Evolutionary conservation across 1,140 invertebrate genomes (phyloP).

Genomic region (Acromyrmex echinatior): DNA sequence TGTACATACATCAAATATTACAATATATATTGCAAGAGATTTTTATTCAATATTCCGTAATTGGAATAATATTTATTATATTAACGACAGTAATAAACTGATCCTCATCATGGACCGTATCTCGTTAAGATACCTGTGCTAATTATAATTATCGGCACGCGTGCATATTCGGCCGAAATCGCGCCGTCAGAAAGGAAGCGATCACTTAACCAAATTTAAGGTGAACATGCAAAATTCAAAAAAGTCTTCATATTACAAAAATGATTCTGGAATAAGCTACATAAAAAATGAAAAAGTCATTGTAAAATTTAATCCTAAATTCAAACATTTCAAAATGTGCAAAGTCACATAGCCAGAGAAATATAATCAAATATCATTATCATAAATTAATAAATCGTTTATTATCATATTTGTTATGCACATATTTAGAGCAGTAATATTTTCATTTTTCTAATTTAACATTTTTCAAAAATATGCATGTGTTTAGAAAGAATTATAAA

Average conservation of each 20-base stretch:
- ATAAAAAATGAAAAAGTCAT: neutral
- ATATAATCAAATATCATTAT: constrained; percentile 6
- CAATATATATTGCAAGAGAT: constrained; percentile 67
- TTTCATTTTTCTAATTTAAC: neutral
- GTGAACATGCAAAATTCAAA: neutral
- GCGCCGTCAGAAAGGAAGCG: neutral
- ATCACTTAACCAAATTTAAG: constrained; percentile 24
- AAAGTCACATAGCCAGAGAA: neutral
- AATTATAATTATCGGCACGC: constrained; percentile 71
- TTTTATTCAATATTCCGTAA: constrained; percentile 55
- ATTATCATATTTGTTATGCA: neutral
- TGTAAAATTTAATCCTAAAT: neutral
- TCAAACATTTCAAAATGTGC: neutral
- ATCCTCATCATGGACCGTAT: constrained; percentile 64
- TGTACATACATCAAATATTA: constrained; percentile 31
- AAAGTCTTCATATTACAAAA: neutral
- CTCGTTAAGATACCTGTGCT: constrained; percentile 73
- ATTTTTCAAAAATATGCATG: neutral
- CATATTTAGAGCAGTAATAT: neutral
- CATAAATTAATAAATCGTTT: neutral
- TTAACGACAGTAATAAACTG: constrained; percentile 40
- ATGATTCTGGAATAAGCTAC: neutral
- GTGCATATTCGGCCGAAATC: constrained; percentile 12
- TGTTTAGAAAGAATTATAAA: neutral
- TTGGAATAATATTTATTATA: constrained; percentile 72